A percentile compares a stretch with the other conserved stretches of the same genome.
These are phyloP conservation scores for Bombyx mandarina DNA, from an alignment of 1,140 invertebrate species.

Conservation along the genomic window DNA sequence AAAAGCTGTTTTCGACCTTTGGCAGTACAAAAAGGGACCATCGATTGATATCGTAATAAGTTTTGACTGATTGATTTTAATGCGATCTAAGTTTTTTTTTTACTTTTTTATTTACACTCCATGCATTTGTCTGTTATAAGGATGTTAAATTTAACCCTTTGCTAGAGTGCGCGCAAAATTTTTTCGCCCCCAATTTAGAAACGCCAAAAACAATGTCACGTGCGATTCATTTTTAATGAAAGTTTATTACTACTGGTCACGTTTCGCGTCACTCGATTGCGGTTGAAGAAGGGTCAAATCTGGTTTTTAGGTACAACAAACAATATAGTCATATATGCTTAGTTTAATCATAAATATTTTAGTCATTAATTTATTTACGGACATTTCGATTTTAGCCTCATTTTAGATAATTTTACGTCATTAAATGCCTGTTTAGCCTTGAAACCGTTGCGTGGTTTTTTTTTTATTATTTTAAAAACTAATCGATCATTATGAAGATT, in stretches of 20 bases:
- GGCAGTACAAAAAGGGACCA: too few relatives aligned
- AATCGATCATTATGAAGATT: slow-evolving; percentile 29
- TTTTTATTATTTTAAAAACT: slow-evolving; percentile 5
- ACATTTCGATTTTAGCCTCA: background rate
- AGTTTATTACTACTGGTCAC: too few relatives aligned
- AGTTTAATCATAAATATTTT: slow-evolving; percentile 3
- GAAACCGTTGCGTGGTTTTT: slow-evolving; percentile 35
- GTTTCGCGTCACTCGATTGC: too few relatives aligned
- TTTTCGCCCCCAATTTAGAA: too few relatives aligned
- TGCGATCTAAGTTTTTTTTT: slow-evolving; percentile 37
- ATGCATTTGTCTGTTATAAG: slow-evolving; percentile 40
- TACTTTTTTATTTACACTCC: slow-evolving; percentile 39
- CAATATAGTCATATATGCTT: slow-evolving; percentile 32
- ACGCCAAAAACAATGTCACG: too few relatives aligned
- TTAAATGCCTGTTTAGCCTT: slow-evolving; percentile 10
- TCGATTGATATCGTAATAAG: slow-evolving; percentile 29
- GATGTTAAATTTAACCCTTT: too few relatives aligned
- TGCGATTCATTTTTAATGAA: too few relatives aligned
- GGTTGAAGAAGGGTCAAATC: too few relatives aligned
- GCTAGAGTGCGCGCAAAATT: too few relatives aligned
- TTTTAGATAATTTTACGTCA: background rate
- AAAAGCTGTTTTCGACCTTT: too few relatives aligned
- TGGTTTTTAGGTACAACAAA: slow-evolving; percentile 40
- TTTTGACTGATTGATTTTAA: slow-evolving; percentile 61
- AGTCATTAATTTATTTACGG: slow-evolving; percentile 25